A percentile compares a stretch with the other conserved stretches of the same genome.
Conservation (phyloP, 2,888 invertebrate species). For the Amphipoea oculea region DNA sequence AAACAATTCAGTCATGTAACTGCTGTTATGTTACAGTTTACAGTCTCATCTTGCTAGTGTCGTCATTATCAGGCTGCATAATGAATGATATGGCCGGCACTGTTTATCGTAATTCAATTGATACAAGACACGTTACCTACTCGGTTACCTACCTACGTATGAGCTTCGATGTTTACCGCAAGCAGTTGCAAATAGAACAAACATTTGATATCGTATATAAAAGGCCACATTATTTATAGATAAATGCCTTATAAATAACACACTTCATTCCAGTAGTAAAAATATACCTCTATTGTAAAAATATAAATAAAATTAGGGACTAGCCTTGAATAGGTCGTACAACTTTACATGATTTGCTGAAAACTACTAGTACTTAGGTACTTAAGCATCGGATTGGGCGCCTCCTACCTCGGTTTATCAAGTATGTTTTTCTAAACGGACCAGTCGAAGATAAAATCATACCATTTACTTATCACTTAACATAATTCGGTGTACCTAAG, state of each 20-base stretch:
- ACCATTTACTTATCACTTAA: conserved; percentile 3
- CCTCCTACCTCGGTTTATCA: background rate
- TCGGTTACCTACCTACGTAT: conserved; percentile 23
- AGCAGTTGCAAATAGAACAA: conserved; percentile 35
- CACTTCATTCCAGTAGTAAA: conserved; percentile 1
- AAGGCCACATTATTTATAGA: conserved; percentile 21
- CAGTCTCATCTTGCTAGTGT: conserved; percentile 24
- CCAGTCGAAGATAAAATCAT: background rate
- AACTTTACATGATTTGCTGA: conserved; percentile 2
- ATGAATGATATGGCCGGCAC: conserved; percentile 21
- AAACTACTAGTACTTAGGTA: background rate
- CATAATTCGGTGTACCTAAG: background rate
- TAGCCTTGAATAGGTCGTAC: conserved; percentile 14
- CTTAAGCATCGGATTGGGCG: background rate
- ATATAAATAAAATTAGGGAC: conserved; percentile 5
- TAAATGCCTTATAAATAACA: background rate
- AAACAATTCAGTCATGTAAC: background rate
- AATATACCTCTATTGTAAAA: conserved; percentile 2
- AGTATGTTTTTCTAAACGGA: background rate
- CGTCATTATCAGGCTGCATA: conserved; percentile 28
- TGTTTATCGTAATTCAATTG: conserved; percentile 40
- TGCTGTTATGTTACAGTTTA: conserved; percentile 6
- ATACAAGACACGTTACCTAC: conserved; percentile 26
- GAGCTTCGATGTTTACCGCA: conserved; percentile 34
- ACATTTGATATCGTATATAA: conserved; percentile 32